Evolutionary conservation across 2,113 vertebrate genomes (phyloP).

Genomic region (Coryphaenoides rupestris): DNA sequence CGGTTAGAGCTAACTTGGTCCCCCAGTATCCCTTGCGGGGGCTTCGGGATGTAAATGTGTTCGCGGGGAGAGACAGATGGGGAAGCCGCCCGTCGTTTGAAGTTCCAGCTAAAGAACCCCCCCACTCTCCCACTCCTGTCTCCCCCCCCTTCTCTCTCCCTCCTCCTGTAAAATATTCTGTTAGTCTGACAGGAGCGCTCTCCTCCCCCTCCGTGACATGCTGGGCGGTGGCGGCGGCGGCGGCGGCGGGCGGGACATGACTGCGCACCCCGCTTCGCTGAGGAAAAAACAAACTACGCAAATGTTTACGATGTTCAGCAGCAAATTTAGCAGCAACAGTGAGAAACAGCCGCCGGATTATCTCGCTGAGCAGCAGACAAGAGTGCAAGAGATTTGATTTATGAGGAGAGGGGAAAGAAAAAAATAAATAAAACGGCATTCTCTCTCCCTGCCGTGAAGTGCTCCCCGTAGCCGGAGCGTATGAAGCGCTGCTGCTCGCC

Average conservation of each 20-base stretch:
- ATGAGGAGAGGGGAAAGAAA: slow-evolving; percentile 36
- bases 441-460: slow-evolving; percentile 23
- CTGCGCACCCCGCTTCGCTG: slow-evolving; percentile 33
- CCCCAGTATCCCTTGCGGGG: slow-evolving; percentile 68
- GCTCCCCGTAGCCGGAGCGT: slow-evolving; percentile 38
- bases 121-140: slow-evolving; percentile 31
- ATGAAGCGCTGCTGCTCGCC: slow-evolving; percentile 34
- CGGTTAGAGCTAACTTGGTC: slow-evolving; percentile 68
- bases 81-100: slow-evolving; percentile 69
- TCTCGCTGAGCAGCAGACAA: slow-evolving; percentile 67
- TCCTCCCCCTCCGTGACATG: slow-evolving; percentile 37
- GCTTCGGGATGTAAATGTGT: slow-evolving; percentile 75
- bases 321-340: slow-evolving; percentile 53
- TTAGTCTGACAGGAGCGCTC: slow-evolving; percentile 54
- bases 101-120: slow-evolving; percentile 63
- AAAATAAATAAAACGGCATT: slow-evolving; percentile 1
- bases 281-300: slow-evolving; percentile 17
- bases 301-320: too few relatives aligned
- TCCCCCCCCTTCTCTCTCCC: slow-evolving; percentile 50
- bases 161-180: slow-evolving; percentile 68
- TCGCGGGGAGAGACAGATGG: slow-evolving; percentile 73
- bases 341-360: slow-evolving; percentile 68
- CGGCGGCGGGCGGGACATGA: slow-evolving; percentile 35
- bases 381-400: slow-evolving; percentile 65
- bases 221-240: slow-evolving; percentile 35